Evolutionary conservation across 2,113 vertebrate species (phyloP), one percentile per base, ranked within the genome.

Genomic region (Trachemys scripta): DNA sequence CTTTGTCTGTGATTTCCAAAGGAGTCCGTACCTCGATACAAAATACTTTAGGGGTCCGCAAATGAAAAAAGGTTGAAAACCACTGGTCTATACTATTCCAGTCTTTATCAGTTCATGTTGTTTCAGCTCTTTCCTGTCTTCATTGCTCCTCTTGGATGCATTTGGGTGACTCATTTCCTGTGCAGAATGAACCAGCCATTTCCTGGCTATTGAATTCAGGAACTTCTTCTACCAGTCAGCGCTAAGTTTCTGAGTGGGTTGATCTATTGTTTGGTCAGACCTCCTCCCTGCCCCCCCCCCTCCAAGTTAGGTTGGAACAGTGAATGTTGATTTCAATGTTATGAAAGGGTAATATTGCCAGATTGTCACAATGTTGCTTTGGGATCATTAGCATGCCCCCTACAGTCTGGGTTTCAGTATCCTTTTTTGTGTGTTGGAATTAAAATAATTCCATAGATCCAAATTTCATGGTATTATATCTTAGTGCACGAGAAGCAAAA

Each of bases 151-250:
- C 72, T 3, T 45, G 11, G 78, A 88, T 91, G 91, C 93, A 38
- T 94, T 47, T 1, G 62, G 95, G 65, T 98, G 96, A 98, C 95
- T 97, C 97, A 98, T 97, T 98, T 98, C 97, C 97, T 97, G 95
- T 87, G 82, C 16, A 1, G 94, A 90, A 95, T 38, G 42, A 91
- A 93, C 81, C 75, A 82, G 96, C 95, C 95, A 79, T 97, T 97
- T 98, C 98, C 97, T 97, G 96, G 25, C 92, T 84, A 5, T 78
- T 91, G 53, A 82, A 47, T 72, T 10, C 47, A 7, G 89, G n/a
- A 54, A 35, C 81, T 92, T 82, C 51, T 56, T 87, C 47, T 6
- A 11, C 3, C 56, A 91, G 25, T 47, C 82, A 80, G 45, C 27
- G 16, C 72, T 3, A 42, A 10, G 56, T 35, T 51, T 72, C 65